A percentile compares a stretch with the other conserved stretches of the same genome.
Conservation (phyloP, 2,113 vertebrate species). For the Proterorhinus semilunaris region DNA sequence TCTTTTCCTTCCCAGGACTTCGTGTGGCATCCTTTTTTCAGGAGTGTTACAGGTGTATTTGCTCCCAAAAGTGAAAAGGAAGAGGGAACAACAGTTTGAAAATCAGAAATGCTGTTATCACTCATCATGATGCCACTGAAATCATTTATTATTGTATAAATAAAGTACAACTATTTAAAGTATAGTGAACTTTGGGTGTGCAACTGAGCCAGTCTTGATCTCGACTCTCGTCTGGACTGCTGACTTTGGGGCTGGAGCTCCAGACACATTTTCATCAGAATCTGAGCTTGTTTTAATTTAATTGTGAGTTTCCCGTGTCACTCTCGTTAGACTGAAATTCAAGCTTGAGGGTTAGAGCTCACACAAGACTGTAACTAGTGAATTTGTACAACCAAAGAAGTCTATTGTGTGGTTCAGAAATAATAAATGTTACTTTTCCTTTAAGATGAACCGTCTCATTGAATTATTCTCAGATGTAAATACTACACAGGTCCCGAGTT, state of each 20-base stretch:
- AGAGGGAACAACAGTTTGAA: too few relatives aligned
- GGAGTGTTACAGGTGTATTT: too few relatives aligned
- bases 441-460: slow-evolving; percentile 68
- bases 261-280: slow-evolving; percentile 40
- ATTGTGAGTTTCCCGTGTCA: slow-evolving; percentile 66
- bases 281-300: slow-evolving; percentile 72
- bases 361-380: slow-evolving; percentile 98
- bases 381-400: slow-evolving; percentile 99
- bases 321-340: slow-evolving; percentile 76
- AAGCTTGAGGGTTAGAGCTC: slow-evolving; percentile 75
- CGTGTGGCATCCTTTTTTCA: too few relatives aligned
- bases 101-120: too few relatives aligned
- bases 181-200: slow-evolving; percentile 59
- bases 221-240: slow-evolving; percentile 48
- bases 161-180: slow-evolving; percentile 77
- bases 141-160: slow-evolving; percentile 75
- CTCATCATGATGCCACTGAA: slow-evolving; percentile 72
- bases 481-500: too few relatives aligned
- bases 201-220: slow-evolving; percentile 74
- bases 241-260: slow-evolving; percentile 44
- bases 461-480: too few relatives aligned
- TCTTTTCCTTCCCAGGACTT: too few relatives aligned
- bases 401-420: slow-evolving; percentile 99
- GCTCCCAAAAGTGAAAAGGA: too few relatives aligned
- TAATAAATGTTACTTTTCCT: slow-evolving; percentile 99